These are phyloP conservation scores for Gephyroberyx darwinii DNA, from an alignment of 2,797 vertebrate species.

Conservation along the genomic window DNA sequence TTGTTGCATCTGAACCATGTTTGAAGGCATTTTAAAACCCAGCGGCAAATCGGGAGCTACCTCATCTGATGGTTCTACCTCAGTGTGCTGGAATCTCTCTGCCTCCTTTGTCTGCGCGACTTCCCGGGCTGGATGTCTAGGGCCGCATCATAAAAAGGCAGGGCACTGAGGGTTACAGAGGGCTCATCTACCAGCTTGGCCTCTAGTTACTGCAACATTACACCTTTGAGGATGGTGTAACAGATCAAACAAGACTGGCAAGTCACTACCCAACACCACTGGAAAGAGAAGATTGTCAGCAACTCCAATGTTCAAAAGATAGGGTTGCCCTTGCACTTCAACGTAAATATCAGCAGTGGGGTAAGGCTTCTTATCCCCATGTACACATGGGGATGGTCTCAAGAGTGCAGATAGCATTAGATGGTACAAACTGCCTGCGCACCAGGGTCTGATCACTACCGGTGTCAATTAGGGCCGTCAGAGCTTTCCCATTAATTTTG, in stretches of 20 bases:
- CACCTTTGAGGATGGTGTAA: neutral
- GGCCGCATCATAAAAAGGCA: slow-evolving; percentile 13
- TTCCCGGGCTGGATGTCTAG: slow-evolving; percentile 6
- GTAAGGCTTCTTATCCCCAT: slow-evolving; percentile 9
- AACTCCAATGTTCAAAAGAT: slow-evolving; percentile 14
- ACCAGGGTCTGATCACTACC: slow-evolving; percentile 7
- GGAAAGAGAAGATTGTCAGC: neutral
- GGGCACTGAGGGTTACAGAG: neutral
- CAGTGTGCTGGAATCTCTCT: slow-evolving; percentile 5
- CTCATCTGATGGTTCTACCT: neutral
- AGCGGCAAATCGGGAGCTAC: neutral
- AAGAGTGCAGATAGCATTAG: neutral
- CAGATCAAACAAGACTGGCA: neutral
- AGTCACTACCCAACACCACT: neutral
- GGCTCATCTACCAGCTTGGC: slow-evolving; percentile 2
- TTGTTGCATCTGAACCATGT: slow-evolving; percentile 15
- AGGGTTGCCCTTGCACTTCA: slow-evolving; percentile 8
- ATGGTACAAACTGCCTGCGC: neutral
- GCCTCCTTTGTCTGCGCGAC: neutral
- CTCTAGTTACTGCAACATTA: neutral
- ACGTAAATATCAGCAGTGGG: slow-evolving; percentile 14
- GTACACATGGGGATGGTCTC: slow-evolving; percentile 9
- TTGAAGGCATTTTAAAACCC: neutral
- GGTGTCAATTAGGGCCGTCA: slow-evolving; percentile 14
- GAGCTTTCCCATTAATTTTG: slow-evolving; percentile 9